These are phyloP conservation scores for Tokudaia tokunoshimensis DNA, from an alignment of 2,797 vertebrate species.

Conservation along the genomic window DNA sequence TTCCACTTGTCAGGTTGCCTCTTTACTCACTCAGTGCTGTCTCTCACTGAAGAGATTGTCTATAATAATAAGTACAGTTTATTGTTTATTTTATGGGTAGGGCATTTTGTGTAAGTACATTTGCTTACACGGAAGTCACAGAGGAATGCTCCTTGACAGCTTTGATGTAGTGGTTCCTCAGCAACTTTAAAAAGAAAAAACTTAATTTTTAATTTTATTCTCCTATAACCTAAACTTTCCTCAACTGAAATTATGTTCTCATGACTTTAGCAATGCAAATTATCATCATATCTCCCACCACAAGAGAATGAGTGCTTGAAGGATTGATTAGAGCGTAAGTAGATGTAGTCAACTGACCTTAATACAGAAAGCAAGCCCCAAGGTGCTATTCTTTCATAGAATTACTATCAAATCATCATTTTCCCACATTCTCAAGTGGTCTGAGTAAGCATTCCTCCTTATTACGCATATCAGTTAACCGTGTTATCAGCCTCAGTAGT, in stretches of 20 bases:
- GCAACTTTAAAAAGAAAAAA: background rate
- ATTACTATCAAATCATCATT: background rate
- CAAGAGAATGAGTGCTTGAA: background rate
- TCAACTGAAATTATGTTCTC: background rate
- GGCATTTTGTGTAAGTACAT: background rate
- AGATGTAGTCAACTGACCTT: background rate
- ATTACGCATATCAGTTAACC: background rate
- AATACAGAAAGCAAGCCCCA: background rate
- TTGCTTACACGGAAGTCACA: conserved; percentile 10
- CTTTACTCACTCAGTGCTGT: background rate
- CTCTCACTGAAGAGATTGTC: conserved; percentile 8
- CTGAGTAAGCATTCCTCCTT: background rate
- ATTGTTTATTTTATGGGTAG: background rate
- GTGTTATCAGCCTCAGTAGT: background rate
- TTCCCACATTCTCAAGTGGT: background rate
- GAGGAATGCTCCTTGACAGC: conserved; percentile 17
- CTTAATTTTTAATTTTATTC: background rate
- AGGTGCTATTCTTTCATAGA: background rate
- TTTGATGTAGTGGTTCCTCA: background rate
- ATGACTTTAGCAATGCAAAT: background rate
- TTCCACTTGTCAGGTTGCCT: background rate
- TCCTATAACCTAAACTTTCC: background rate
- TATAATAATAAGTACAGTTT: background rate
- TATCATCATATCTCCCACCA: background rate
- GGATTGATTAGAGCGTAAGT: background rate